Evolutionary conservation across 2,888 invertebrate species (phyloP).

Genomic region (Cylindroiulus punctatus): DNA sequence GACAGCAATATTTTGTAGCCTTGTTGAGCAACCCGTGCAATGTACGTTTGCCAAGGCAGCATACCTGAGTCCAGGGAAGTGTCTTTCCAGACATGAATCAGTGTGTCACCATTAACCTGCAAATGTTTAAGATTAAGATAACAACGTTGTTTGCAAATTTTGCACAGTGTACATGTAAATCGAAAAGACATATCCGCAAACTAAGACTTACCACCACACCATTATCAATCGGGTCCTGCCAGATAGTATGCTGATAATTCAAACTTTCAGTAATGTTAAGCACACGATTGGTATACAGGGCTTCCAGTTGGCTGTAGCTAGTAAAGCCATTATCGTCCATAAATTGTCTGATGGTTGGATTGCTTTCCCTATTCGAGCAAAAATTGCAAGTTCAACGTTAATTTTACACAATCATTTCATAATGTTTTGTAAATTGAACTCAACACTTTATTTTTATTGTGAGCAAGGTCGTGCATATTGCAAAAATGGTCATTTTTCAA

Average conservation of each 20-base stretch:
- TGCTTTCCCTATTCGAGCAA: slow-evolving; percentile 68
- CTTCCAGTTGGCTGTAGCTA: slow-evolving; percentile 73
- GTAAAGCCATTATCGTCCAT: slow-evolving; percentile 72
- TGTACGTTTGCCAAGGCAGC: slow-evolving; percentile 62
- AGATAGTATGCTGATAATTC: slow-evolving; percentile 61
- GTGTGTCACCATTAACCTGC: slow-evolving; percentile 63
- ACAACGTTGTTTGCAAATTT: neutral
- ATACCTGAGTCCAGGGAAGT: slow-evolving; percentile 59
- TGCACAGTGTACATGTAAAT: too few relatives aligned
- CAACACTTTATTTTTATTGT: too few relatives aligned
- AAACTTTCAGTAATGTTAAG: slow-evolving; percentile 69
- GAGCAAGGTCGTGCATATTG: too few relatives aligned
- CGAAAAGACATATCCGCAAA: too few relatives aligned
- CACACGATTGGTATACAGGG: slow-evolving; percentile 75
- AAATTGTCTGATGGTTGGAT: slow-evolving; percentile 74
- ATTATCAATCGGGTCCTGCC: slow-evolving; percentile 63
- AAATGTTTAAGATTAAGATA: slow-evolving; percentile 35
- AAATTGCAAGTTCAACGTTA: slow-evolving; percentile 58
- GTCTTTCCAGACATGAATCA: slow-evolving; percentile 62
- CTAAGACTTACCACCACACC: slow-evolving; percentile 60
- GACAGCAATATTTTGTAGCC: slow-evolving; percentile 79
- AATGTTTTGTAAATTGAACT: too few relatives aligned
- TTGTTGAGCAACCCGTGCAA: slow-evolving; percentile 61
- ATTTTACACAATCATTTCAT: too few relatives aligned
- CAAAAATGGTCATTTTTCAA: too few relatives aligned